Evolutionary conservation across 64 coral and sea anemone genomes (phyloP), one percentile per base, ranked within the genome.

Genomic region (Astreopora myriophthalma): DNA sequence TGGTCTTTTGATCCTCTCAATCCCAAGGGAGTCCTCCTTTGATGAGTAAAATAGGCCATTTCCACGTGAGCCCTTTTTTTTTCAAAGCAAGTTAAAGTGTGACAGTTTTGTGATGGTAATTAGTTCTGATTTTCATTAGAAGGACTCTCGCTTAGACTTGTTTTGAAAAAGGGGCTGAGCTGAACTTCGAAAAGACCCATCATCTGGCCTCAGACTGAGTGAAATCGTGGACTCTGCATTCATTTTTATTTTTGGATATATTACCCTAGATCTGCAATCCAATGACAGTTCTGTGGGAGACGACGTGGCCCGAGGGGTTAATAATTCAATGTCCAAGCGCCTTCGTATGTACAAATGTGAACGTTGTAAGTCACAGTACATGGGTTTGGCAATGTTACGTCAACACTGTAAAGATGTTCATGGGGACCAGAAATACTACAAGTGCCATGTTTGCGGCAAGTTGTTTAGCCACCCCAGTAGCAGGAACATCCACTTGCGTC

Each of bases 381-480:
- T 92, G 89, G 95, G 95, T 79, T 76, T 96, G 66, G 95, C 95
- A 13, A 84, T 88, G 52, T 69, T 93, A 19, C 92, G 95, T 20
- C 76, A 93, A 9, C 95, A 96, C n/a, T 96, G 95, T 66, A 80
- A 86, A 8, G 69, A 82, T 35, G 82, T 96, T 17, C 95, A 96
- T 64, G 95, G 95, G 37, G 96, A 98, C 49, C 94, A 99, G 66
- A 96, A 93, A 71, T 93, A 93, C 51, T 99, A 99, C 39, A 93
- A 99, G 39, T 99, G 97, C 60, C 86, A 95, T 74, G 94, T 99
- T 28, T 99, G 97, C 13, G 79, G 83, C n/a, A 99, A 99, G 60
- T 60, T 90, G 49, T 99, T 99, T 49, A 96, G 90, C 27, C 93
- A 99, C 46, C 97, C 94, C 7, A 99, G 94, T 75, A 99, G 93